phyloP scores from a whole-genome alignment of 1,140 invertebrate genomes.

The Holcopasites calliopsidis region DNA sequence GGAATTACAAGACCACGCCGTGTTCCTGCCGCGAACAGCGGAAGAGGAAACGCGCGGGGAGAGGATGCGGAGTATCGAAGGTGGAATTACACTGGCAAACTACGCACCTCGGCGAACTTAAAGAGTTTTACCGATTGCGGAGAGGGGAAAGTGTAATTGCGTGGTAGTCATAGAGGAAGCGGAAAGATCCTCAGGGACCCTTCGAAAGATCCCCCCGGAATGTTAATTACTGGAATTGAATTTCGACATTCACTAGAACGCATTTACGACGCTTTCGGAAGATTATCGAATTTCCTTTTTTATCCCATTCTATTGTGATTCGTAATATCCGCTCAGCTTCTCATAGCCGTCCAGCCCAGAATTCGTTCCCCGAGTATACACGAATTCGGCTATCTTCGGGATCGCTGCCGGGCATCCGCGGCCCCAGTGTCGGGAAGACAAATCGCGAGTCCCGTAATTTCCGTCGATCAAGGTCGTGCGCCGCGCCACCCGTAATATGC shows the following conservation, averaged over 20 bases:
- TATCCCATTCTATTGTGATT: no score
- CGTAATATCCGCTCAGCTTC: no score
- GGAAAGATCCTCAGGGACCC: neutral
- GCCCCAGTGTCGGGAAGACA: constrained; percentile 49
- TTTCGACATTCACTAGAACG: constrained; percentile 26
- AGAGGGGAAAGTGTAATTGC: constrained; percentile 59
- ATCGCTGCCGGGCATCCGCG: neutral
- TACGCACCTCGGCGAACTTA: constrained; percentile 27
- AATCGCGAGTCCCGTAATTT: constrained; percentile 56
- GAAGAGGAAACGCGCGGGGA: neutral
- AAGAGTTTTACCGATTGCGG: constrained; percentile 55
- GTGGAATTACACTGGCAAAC: constrained; percentile 50
- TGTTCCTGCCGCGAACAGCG: neutral
- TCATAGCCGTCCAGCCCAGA: neutral
- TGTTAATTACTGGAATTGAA: constrained; percentile 34
- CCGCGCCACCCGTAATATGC: constrained; percentile 33
- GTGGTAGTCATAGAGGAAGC: constrained; percentile 6
- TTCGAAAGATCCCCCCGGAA: neutral
- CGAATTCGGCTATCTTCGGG: no score
- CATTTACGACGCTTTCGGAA: constrained; percentile 37
- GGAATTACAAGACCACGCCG: constrained; percentile 50
- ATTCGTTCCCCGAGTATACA: neutral
- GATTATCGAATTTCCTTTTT: neutral
- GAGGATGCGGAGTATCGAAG: constrained; percentile 46
- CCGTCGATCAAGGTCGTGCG: constrained; percentile 41